Base-by-base conservation (phyloP, 2,113 vertebrate species). In the Microcebus jonahi region DNA sequence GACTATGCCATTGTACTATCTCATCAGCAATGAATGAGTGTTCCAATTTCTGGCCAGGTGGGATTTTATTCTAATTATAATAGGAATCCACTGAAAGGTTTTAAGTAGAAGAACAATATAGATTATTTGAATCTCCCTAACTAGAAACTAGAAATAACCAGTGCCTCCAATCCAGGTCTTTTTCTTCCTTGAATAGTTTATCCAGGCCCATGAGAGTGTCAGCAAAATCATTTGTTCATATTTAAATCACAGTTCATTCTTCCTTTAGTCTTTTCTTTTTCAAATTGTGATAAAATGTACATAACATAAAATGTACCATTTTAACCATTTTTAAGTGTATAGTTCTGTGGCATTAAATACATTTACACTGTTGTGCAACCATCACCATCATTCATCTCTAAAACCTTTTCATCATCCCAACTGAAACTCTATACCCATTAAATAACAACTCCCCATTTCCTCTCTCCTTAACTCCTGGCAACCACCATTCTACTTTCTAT, bases 31-130 rank as follows among this genome's bases (percentile, higher is more conserved):
- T 63, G 42, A 77, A 34, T 65, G 29, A 79, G 14, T 0, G 5
- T 92, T 84, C 31, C 14, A 48, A 8, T 71, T 91, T 88, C n/a
- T 84, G 79, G 61, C 42, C 13, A 50, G 67, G 53, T 88, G 39
- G n/a, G n/a, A 70, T 85, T 95, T 92, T 92, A 85, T 79, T 84
- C 27, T 85, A 79, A 50, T 92, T 80, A 29, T 80, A 65, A 61
- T 39, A 57, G 65, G 27, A 73, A 67, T 34, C 65, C 3, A 18
- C 55, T 15, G 29, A 57, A 81, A 80, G 36, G 6, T 27, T 88
- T 70, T 27, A 57, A 77, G 31, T 34, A 63, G 65, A 82, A 50
- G 13, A 71, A 57, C 29, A 67, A 8, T 65, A 75, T 59, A 45
- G 45, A 39, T 76, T 77, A 88, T 50, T 88, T 91, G 25, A 63